phyloP scores from a whole-genome alignment of 2,113 vertebrate species.

The Chloropsis cyanopogon region DNA sequence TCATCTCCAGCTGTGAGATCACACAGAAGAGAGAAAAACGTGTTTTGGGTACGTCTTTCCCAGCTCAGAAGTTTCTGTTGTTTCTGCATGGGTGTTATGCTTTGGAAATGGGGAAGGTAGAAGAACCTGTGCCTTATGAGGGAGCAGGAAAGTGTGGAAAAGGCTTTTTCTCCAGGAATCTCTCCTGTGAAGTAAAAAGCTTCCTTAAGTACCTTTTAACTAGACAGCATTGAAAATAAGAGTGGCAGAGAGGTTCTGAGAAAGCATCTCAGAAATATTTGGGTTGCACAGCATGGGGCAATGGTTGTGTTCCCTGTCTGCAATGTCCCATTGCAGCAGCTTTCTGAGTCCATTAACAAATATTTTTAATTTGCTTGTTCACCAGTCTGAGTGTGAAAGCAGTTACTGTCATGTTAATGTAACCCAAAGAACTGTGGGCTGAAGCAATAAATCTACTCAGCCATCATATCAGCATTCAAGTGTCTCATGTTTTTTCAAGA shows the following conservation, averaged over 20 bases:
- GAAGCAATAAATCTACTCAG: neutral
- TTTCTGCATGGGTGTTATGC: neutral
- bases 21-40: neutral
- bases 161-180: neutral
- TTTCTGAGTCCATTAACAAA: neutral
- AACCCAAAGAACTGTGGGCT: neutral
- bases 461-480: neutral
- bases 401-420: neutral
- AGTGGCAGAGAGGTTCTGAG: neutral
- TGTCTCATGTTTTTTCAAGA: neutral
- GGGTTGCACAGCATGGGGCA: neutral
- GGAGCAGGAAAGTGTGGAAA: neutral
- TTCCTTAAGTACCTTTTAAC: neutral
- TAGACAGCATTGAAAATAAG: neutral
- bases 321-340: neutral
- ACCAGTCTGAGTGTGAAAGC: neutral
- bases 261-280: neutral
- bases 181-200: neutral
- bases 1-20: constrained; percentile 15
- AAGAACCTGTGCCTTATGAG: neutral
- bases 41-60: neutral
- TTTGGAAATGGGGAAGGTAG: neutral
- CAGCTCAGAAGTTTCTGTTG: neutral
- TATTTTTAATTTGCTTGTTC: neutral
- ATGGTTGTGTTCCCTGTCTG: neutral